phyloP scores from a whole-genome alignment of 2,113 vertebrate genomes.

The Oryzias melastigma region DNA sequence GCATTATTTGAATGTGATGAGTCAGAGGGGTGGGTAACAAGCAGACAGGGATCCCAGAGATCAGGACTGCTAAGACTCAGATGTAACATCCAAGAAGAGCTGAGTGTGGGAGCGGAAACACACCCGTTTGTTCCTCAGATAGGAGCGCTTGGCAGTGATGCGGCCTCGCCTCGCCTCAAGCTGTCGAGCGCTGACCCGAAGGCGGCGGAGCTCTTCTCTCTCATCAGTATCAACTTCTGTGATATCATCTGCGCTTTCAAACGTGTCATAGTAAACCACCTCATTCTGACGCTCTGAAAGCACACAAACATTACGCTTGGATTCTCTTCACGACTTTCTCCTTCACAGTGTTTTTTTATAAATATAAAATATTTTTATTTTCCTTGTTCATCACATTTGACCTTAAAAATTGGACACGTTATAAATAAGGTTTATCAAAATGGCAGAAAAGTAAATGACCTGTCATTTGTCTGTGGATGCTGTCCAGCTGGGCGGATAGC shows the following conservation, averaged over 20 bases:
- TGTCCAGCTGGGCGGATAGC: slow-evolving; percentile 92
- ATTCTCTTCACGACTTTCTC: no score
- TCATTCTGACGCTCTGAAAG: slow-evolving; percentile 82
- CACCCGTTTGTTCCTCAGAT: slow-evolving; percentile 97
- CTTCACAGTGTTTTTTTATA: no score
- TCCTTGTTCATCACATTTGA: no score
- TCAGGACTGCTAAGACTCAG: not conserved
- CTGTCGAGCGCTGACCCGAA: slow-evolving; percentile 90
- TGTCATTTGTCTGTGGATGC: slow-evolving; percentile 90
- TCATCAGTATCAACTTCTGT: slow-evolving; percentile 79
- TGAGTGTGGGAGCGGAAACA: slow-evolving; percentile 10
- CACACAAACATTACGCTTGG: slow-evolving; percentile 9
- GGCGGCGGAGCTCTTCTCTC: slow-evolving; percentile 85
- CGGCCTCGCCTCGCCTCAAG: slow-evolving; percentile 93
- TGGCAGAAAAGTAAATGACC: slow-evolving; percentile 59
- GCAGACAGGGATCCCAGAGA: no score
- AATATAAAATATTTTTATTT: no score
- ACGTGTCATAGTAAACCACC: slow-evolving; percentile 96
- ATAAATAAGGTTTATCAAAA: not conserved
- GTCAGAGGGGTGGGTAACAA: no score
- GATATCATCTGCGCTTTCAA: slow-evolving; percentile 94
- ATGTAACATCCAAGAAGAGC: slow-evolving; percentile 7
- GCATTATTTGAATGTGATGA: no score
- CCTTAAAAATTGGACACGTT: not conserved
- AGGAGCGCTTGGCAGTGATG: slow-evolving; percentile 96